Conservation (phyloP, 2,113 vertebrate genomes). For the Centropus bengalensis region DNA sequence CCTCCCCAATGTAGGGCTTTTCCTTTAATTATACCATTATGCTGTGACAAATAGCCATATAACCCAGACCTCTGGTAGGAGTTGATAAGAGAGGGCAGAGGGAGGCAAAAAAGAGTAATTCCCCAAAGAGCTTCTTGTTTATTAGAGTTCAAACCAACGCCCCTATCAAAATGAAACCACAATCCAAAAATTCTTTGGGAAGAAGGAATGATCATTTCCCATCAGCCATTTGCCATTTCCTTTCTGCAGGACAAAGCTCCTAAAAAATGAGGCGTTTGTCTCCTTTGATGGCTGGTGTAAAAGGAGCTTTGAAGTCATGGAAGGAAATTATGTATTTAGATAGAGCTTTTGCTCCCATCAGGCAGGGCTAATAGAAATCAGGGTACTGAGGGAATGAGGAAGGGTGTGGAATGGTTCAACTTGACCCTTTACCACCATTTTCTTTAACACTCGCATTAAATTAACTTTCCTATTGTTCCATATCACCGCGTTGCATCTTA, state of each 20-base stretch:
- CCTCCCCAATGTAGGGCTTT: neutral
- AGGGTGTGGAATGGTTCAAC: slow-evolving; percentile 51
- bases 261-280: neutral
- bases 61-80: neutral
- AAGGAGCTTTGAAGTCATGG: slow-evolving; percentile 53
- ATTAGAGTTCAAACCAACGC: neutral
- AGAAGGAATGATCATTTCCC: neutral
- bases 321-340: slow-evolving; percentile 1
- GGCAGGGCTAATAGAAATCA: neutral
- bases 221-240: neutral
- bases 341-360: neutral
- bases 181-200: neutral
- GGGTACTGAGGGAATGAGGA: neutral
- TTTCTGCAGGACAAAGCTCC: neutral
- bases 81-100: neutral
- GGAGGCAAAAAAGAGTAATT: no score
- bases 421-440: neutral
- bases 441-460: neutral
- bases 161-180: neutral
- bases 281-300: neutral
- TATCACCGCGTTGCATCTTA: neutral
- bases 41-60: neutral
- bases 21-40: neutral
- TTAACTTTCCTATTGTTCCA: neutral
- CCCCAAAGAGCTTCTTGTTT: neutral